Evolutionary conservation across 1,140 invertebrate genomes (phyloP).

Genomic region (Portunus trituberculatus): DNA sequence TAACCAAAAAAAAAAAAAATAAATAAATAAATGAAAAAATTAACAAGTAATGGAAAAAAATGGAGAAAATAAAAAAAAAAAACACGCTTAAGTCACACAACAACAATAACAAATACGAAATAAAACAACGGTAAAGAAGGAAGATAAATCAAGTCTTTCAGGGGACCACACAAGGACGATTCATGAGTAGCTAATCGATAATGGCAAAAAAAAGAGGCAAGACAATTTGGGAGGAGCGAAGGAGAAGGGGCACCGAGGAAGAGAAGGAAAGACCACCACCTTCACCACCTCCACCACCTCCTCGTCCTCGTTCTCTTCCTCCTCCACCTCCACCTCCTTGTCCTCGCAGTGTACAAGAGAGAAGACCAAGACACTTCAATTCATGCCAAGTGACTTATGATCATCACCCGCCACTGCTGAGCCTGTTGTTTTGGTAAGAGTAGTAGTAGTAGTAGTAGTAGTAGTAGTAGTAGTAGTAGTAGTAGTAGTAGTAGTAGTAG

Average conservation of each 20-base stretch:
- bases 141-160: background rate
- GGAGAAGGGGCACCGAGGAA: background rate
- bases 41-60: too few relatives aligned
- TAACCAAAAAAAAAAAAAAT: background rate
- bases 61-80: too few relatives aligned
- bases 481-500: background rate
- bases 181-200: background rate
- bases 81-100: background rate
- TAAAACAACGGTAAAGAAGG: background rate
- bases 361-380: background rate
- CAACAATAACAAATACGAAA: too few relatives aligned
- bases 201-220: background rate
- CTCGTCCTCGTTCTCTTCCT: too few relatives aligned
- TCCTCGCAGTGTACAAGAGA: background rate
- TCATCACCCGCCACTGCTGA: background rate
- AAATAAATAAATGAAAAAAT: background rate
- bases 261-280: background rate
- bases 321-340: too few relatives aligned
- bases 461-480: constrained; percentile 6
- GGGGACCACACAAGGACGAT: background rate
- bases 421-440: background rate
- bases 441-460: constrained; percentile 18
- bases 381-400: background rate
- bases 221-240: background rate
- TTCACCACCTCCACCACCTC: too few relatives aligned